These are phyloP conservation scores for Hypolimnas misippus DNA, from an alignment of 2,888 invertebrate genomes.

Conservation along the genomic window DNA sequence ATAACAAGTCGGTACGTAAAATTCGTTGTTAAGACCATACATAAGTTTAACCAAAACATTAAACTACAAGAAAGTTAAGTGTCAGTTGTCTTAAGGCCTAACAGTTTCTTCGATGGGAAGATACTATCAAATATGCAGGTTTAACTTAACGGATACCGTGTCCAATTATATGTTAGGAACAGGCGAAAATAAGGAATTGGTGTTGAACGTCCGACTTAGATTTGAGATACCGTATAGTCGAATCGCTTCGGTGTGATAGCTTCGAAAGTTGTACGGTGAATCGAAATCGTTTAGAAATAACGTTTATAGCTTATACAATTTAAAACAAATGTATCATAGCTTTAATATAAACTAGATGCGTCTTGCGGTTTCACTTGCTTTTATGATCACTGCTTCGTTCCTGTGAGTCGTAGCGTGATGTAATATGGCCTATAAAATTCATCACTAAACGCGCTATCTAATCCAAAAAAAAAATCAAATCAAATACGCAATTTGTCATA, in stretches of 20 bases:
- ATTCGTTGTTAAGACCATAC: background rate
- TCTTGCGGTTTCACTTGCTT: too few species aligned
- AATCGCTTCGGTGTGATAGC: conserved; percentile 10
- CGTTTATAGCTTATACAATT: background rate
- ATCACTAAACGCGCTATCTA: too few species aligned
- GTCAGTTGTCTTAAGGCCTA: conserved; percentile 27
- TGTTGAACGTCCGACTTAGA: conserved; percentile 37
- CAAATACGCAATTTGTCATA: too few species aligned
- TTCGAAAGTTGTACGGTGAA: background rate
- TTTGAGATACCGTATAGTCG: conserved; percentile 43
- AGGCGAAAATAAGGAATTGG: conserved; percentile 49
- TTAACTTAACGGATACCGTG: conserved; percentile 54
- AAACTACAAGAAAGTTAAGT: conserved; percentile 13
- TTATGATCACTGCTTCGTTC: too few species aligned
- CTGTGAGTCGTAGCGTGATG: too few species aligned
- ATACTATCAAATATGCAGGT: conserved; percentile 45
- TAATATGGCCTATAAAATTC: too few species aligned
- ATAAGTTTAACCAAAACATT: conserved; percentile 14
- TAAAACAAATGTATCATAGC: background rate
- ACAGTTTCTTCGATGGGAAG: conserved; percentile 34
- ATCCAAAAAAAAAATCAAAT: too few species aligned
- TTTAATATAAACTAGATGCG: too few species aligned
- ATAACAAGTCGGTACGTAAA: background rate
- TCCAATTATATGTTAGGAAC: conserved; percentile 56
- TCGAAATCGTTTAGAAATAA: background rate